Percentiles rank a stretch among this genome's conserved stretches.
These are phyloP conservation scores for Sinopyrophorus schimmeli DNA, from an alignment of 2,888 invertebrate species.

Conservation along the genomic window DNA sequence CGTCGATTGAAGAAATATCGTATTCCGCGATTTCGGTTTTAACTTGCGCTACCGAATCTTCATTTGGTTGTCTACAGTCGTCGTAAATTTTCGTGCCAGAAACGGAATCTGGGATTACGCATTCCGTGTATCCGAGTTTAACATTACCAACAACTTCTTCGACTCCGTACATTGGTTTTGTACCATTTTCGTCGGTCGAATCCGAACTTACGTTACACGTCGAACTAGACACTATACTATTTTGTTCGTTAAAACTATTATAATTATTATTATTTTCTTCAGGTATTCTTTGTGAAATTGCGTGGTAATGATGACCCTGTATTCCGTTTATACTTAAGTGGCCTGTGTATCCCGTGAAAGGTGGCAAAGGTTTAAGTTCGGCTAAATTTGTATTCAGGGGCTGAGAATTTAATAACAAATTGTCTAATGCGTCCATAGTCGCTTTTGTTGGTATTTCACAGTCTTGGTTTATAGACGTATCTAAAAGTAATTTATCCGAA, in stretches of 20 bases:
- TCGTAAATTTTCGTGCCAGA: constrained; percentile 58
- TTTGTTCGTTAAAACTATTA: constrained; percentile 64
- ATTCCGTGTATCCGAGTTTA: constrained; percentile 55
- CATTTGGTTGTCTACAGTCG: constrained; percentile 60
- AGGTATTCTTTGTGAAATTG: constrained; percentile 76
- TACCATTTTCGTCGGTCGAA: constrained; percentile 61
- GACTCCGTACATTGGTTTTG: constrained; percentile 56
- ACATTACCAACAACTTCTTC: constrained; percentile 53
- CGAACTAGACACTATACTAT: constrained; percentile 71
- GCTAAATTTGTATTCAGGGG: constrained; percentile 70
- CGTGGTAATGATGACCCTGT: constrained; percentile 84
- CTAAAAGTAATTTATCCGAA: constrained; percentile 55
- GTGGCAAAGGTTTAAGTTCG: constrained; percentile 83
- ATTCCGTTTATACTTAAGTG: constrained; percentile 87
- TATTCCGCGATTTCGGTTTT: constrained; percentile 64
- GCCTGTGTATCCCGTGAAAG: constrained; percentile 84
- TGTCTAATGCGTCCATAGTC: constrained; percentile 72
- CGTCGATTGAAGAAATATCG: constrained; percentile 78
- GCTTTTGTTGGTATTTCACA: constrained; percentile 53
- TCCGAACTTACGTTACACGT: constrained; percentile 66
- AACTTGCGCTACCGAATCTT: constrained; percentile 54
- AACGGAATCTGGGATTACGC: constrained; percentile 61
- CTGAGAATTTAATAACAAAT: constrained; percentile 61
- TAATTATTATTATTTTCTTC: constrained; percentile 72
- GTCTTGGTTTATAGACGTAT: constrained; percentile 57